Conservation (phyloP, 2,888 invertebrate genomes). For the Ennomos fuscantarius region DNA sequence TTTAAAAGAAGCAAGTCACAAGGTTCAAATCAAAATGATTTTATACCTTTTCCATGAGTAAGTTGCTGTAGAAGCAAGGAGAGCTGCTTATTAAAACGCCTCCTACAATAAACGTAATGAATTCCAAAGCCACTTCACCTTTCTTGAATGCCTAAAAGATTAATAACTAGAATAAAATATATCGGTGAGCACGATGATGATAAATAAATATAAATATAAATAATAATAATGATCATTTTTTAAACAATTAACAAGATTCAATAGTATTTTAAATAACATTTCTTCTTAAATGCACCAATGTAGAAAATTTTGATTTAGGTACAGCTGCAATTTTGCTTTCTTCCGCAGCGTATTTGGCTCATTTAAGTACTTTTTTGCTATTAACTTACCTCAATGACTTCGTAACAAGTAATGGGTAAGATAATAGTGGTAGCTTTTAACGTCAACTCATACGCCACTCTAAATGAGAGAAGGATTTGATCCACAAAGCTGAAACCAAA, state of each 20-base stretch:
- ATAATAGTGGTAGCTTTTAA: conserved; percentile 33
- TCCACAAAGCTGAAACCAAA: conserved; percentile 38
- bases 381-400: conserved; percentile 37
- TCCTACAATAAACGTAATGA: conserved; percentile 37
- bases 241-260: conserved; percentile 7
- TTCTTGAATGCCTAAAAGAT: conserved; percentile 40
- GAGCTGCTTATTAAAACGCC: conserved; percentile 29
- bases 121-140: conserved; percentile 41
- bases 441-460: conserved; percentile 37
- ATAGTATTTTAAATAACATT: no score
- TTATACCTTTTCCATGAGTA: conserved; percentile 45
- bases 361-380: no score
- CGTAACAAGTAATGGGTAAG: conserved; percentile 39
- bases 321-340: no score
- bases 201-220: no score
- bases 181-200: no score
- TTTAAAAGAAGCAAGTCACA: no score
- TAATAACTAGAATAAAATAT: no score
- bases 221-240: no score
- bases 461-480: conserved; percentile 31
- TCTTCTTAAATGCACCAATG: no score
- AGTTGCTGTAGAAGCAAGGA: conserved; percentile 44
- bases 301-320: no score
- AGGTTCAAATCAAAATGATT: no score
- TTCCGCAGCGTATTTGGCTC: no score